Conservation (phyloP, 2,888 invertebrate species). For the Crioceris asparagi region DNA sequence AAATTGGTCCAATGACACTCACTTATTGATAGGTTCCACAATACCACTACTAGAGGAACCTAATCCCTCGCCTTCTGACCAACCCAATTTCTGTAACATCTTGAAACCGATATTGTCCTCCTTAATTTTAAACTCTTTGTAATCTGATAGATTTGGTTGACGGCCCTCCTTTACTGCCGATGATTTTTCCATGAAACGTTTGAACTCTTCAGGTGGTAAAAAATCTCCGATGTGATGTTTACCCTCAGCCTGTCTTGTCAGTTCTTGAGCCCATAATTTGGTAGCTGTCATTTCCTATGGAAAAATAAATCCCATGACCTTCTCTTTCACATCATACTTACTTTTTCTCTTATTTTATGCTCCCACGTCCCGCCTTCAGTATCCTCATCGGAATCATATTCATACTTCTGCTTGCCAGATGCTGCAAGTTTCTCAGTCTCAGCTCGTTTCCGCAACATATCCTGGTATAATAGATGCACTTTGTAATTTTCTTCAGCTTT, state of each 20-base stretch:
- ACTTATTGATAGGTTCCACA: conserved; percentile 90
- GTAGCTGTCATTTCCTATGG: conserved; percentile 35
- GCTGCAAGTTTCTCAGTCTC: conserved; percentile 67
- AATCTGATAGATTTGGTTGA: conserved; percentile 87
- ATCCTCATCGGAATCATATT: conserved; percentile 95
- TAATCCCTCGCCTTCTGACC: conserved; percentile 90
- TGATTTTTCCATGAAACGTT: conserved; percentile 77
- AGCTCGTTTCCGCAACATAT: conserved; percentile 80
- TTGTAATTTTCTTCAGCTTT: conserved; percentile 89
- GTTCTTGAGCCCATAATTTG: conserved; percentile 69
- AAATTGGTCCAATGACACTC: too few species aligned
- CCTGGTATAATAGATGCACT: conserved; percentile 66
- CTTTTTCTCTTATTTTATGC: conserved; percentile 64
- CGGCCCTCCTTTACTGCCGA: conserved; percentile 80
- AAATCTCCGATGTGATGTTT: conserved; percentile 98
- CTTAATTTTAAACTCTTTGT: conserved; percentile 89
- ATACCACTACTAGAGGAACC: conserved; percentile 85
- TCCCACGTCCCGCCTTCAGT: conserved; percentile 92
- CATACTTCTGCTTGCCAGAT: conserved; percentile 85
- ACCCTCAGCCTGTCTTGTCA: conserved; percentile 83
- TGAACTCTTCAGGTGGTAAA: conserved; percentile 82
- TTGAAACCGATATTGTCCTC: conserved; percentile 94
- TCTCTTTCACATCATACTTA: conserved; percentile 20
- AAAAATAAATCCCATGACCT: conserved; percentile 2
- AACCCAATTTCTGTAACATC: conserved; percentile 94